Percentiles rank a stretch among this genome's conserved stretches.
Evolutionary conservation across 1,140 invertebrate genomes (phyloP).

Genomic region (Paracyclopina nana): DNA sequence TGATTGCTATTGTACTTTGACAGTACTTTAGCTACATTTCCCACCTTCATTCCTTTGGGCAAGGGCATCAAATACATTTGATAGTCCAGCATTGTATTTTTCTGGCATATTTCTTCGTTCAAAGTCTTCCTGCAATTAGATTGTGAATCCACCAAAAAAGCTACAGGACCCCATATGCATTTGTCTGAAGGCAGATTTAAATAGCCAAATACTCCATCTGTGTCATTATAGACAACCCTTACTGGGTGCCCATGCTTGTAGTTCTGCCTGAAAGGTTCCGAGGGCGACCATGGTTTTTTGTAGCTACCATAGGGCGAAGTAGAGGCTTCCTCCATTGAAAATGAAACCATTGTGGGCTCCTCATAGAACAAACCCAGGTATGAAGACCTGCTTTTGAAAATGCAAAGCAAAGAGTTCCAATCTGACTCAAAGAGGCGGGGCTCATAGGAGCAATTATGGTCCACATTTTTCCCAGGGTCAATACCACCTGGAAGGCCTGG

Average conservation of each 20-base stretch:
- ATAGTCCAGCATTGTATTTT: too few species aligned
- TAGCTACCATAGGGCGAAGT: neutral
- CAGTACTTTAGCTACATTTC: too few species aligned
- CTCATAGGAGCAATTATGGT: neutral
- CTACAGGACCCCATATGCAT: too few species aligned
- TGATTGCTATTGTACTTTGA: too few species aligned
- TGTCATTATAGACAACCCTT: neutral
- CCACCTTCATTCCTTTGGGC: too few species aligned
- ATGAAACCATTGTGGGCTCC: neutral
- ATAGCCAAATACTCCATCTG: neutral
- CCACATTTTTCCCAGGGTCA: neutral
- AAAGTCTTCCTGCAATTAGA: too few species aligned
- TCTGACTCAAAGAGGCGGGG: neutral
- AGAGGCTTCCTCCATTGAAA: neutral
- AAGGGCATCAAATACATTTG: too few species aligned
- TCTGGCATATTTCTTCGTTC: too few species aligned
- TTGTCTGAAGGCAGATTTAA: neutral
- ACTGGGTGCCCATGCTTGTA: neutral
- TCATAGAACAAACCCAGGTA: neutral
- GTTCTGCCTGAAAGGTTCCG: neutral
- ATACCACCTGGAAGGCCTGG: neutral
- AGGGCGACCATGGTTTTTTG: neutral
- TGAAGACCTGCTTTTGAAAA: neutral
- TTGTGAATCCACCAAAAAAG: too few species aligned
- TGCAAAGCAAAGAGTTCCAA: neutral